Conservation (phyloP, 2,113 vertebrate genomes). For the Pitta sordida region DNA sequence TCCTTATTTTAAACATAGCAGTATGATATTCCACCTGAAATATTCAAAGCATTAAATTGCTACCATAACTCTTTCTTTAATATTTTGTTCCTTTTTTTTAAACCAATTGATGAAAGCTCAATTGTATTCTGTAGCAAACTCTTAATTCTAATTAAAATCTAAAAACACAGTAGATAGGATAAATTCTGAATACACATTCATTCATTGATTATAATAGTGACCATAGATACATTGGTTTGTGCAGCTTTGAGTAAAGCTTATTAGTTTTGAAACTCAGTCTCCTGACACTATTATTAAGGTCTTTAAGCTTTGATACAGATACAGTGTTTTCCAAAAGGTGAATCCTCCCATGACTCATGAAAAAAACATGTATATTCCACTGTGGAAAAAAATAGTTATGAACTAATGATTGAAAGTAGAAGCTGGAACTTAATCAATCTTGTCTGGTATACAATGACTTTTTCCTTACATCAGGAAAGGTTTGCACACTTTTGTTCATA, state of each 20-base stretch:
- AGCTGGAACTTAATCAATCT: neutral
- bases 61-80: neutral
- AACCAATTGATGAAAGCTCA: fast-evolving
- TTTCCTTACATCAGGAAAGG: neutral
- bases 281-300: neutral
- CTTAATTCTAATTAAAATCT: neutral
- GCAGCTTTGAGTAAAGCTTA: neutral
- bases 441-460: neutral
- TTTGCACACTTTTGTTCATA: neutral
- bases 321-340: neutral
- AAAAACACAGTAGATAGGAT: neutral
- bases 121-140: neutral
- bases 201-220: neutral
- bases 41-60: neutral
- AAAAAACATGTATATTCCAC: neutral
- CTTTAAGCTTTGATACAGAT: neutral
- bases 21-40: neutral
- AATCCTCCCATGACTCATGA: neutral
- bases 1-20: neutral
- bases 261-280: neutral
- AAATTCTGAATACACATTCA: neutral
- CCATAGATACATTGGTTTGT: neutral
- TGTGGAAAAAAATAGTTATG: neutral
- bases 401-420: neutral
- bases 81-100: neutral